phyloP scores from a whole-genome alignment of 2,797 vertebrate genomes.

The Emydoidea blandingii region DNA sequence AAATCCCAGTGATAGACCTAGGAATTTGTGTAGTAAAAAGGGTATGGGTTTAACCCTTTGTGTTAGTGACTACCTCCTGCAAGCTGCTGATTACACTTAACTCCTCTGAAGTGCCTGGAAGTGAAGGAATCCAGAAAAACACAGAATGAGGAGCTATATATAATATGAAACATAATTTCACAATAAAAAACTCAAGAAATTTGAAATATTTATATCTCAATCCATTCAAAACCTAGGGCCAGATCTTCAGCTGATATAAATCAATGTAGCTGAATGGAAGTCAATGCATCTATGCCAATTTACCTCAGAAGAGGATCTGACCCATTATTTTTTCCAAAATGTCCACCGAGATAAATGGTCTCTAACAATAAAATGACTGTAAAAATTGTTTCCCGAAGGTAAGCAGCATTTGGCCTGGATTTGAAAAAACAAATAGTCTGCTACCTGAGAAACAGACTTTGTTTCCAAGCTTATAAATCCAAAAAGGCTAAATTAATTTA shows the following conservation, averaged over 20 bases:
- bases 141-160: rapidly evolving
- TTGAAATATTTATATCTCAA: not conserved
- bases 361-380: not conserved
- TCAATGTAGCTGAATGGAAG: not conserved
- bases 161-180: not conserved
- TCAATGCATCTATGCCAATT: not conserved
- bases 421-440: not conserved
- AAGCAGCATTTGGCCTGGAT: not conserved
- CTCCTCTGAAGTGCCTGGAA: not conserved
- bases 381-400: not conserved
- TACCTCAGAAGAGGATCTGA: not conserved
- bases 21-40: not conserved
- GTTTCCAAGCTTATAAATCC: not conserved
- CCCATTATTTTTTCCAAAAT: not conserved
- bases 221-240: not conserved
- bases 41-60: not conserved
- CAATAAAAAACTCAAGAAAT: not conserved
- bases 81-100: not conserved
- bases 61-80: not conserved
- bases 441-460: not conserved
- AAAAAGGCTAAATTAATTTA: not conserved
- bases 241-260: not conserved
- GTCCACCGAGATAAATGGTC: not conserved
- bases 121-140: not conserved
- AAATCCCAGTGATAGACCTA: not conserved